phyloP scores from a whole-genome alignment of 2,113 vertebrate genomes.

The Hippocampus barbouri region DNA sequence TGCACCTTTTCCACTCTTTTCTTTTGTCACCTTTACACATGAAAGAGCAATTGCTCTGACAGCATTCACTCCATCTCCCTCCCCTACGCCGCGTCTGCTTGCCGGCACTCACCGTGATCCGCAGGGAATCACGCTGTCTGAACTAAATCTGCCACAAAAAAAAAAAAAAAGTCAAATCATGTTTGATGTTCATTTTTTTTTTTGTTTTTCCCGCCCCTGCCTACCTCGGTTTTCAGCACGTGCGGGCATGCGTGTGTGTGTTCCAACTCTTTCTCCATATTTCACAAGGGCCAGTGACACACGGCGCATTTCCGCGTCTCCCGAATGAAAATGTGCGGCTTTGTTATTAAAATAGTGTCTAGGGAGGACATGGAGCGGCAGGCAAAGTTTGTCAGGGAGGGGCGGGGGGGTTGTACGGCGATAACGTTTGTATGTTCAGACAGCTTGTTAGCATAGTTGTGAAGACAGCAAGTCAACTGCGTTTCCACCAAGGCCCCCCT shows the following conservation, averaged over 20 bases:
- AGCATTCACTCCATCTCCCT: constrained; percentile 38
- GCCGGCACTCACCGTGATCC: constrained; percentile 48
- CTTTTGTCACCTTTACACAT: constrained; percentile 72
- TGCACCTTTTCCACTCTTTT: constrained; percentile 57
- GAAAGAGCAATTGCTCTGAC: constrained; percentile 68
- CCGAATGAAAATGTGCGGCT: constrained; percentile 28
- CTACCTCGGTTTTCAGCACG: constrained; percentile 24
- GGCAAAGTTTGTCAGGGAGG: constrained; percentile 30
- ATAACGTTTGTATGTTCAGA: constrained; percentile 53
- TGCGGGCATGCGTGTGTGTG: constrained; percentile 19
- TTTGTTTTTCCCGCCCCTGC: constrained; percentile 37
- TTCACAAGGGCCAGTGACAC: constrained; percentile 54
- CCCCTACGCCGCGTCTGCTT: constrained; percentile 34
- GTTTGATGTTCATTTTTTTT: constrained; percentile 33
- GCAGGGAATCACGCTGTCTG: constrained; percentile 59
- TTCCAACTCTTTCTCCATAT: constrained; percentile 51
- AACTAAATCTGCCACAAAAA: constrained; percentile 66
- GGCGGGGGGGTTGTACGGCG: constrained; percentile 34
- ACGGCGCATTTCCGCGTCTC: constrained; percentile 23
- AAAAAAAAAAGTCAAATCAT: constrained; percentile 49
- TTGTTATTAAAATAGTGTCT: constrained; percentile 52
- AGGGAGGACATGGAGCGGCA: background rate
- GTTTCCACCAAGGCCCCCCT: constrained; percentile 38
- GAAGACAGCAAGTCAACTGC: constrained; percentile 47
- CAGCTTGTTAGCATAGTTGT: constrained; percentile 53